phyloP scores from a whole-genome alignment of 2,113 vertebrate genomes.

The Pachypanchax playfairii region DNA sequence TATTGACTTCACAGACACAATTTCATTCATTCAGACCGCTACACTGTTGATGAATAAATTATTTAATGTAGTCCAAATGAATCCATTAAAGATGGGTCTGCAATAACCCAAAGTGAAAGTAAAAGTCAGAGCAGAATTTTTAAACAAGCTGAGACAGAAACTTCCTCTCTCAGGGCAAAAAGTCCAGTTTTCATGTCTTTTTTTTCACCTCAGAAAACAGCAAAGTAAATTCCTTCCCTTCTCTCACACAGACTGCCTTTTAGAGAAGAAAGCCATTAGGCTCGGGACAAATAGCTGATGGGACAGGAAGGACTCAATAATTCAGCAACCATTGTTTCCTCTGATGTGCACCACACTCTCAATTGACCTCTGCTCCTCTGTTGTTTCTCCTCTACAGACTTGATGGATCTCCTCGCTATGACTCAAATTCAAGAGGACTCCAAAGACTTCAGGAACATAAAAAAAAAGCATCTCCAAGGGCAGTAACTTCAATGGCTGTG shows the following conservation, averaged over 20 bases:
- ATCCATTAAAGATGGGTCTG: slow-evolving; percentile 10
- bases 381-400: slow-evolving; percentile 59
- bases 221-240: slow-evolving; percentile 33
- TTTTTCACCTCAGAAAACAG: slow-evolving; percentile 51
- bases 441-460: slow-evolving; percentile 55
- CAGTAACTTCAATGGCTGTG: slow-evolving; percentile 20
- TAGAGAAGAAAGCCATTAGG: slow-evolving; percentile 75
- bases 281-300: slow-evolving; percentile 68
- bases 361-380: slow-evolving; percentile 73
- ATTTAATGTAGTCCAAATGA: slow-evolving; percentile 13
- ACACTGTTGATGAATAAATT: slow-evolving; percentile 30
- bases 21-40: slow-evolving; percentile 11
- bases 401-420: slow-evolving; percentile 69
- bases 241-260: slow-evolving; percentile 52
- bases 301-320: slow-evolving; percentile 79
- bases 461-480: slow-evolving; percentile 60
- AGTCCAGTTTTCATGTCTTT: slow-evolving; percentile 5
- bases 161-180: slow-evolving; percentile 18
- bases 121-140: slow-evolving; percentile 31
- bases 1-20: not conserved
- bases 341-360: slow-evolving; percentile 68
- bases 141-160: slow-evolving; percentile 31
- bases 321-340: slow-evolving; percentile 80
- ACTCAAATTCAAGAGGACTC: slow-evolving; percentile 52
- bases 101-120: slow-evolving; percentile 17